Conservation (phyloP, 1,140 invertebrate species). For the Hetaerina americana region DNA sequence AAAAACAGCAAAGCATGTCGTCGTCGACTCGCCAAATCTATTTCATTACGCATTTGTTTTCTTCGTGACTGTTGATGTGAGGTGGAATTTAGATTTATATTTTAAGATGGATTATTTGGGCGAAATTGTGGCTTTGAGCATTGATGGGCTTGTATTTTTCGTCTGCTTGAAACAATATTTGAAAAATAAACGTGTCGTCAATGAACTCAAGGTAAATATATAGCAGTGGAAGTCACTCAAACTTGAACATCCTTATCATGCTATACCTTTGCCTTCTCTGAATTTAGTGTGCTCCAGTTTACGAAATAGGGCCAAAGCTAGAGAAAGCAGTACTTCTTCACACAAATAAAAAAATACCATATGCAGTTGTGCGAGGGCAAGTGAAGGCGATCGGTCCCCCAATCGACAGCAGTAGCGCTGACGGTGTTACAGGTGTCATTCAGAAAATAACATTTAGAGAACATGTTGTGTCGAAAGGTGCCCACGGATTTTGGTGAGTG, state of each 20-base stretch:
- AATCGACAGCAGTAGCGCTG: slow-evolving; percentile 52
- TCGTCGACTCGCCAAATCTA: too few relatives aligned
- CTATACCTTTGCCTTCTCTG: too few relatives aligned
- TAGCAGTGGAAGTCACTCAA: too few relatives aligned
- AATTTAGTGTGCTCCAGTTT: not conserved
- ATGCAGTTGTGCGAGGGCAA: slow-evolving; percentile 46
- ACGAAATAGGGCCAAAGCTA: not conserved
- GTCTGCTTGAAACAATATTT: not conserved
- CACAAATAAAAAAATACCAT: not conserved
- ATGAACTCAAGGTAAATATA: not conserved
- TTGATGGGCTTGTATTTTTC: not conserved
- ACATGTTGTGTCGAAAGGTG: slow-evolving; percentile 57
- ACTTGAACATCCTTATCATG: too few relatives aligned
- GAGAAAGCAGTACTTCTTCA: not conserved
- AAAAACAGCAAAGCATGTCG: too few relatives aligned
- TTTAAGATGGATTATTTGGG: not conserved
- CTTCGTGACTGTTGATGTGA: too few relatives aligned
- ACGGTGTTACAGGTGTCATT: slow-evolving; percentile 53
- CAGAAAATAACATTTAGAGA: slow-evolving; percentile 58
- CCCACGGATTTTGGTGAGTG: slow-evolving; percentile 56
- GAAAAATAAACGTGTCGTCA: not conserved
- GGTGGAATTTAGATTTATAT: too few relatives aligned
- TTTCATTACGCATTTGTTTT: too few relatives aligned
- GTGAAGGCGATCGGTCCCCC: slow-evolving; percentile 58
- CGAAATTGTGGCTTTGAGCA: not conserved